Evolutionary conservation across 2,113 vertebrate genomes (phyloP), one percentile per base, ranked within the genome.

Genomic region (Poecile atricapillus): DNA sequence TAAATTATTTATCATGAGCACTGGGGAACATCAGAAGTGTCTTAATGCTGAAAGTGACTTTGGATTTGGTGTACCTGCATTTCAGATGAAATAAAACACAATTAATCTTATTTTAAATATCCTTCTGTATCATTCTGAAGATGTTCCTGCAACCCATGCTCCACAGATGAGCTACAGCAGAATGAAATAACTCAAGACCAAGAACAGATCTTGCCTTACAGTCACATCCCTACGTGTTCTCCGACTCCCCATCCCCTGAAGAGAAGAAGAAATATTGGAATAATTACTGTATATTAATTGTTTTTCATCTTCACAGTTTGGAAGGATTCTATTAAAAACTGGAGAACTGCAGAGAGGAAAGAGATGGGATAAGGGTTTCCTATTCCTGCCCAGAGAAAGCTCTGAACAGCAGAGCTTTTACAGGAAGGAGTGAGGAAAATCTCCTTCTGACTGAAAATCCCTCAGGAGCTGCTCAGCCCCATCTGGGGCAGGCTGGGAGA

Each of bases 1-100:
- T 22, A 62, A 87, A 67, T 69, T 80, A 89, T 84, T 93, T 85
- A 91, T 90, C 82, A 27, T 2, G 14, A 87, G 50, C 91, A 44
- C 59, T 9, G 44, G 58, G 43, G 60, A 87, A 69, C 58, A 65
- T 62, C 78, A 86, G 33, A 69, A 78, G 67, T 11, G 39, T 80
- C 91, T 83, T 94, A 80, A 87, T 88, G 82, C 59, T 55, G 67
- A 95, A 96, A 95, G 91, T 87, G 87, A 91, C 82, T 96, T 93
- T 89, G 82, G 39, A 21, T 87, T 39, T 43, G 33, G 39, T 58
- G 43, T 52, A 65, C 23, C 30, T 55, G 27, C 64, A 83, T 46
- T 85, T 62, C 78, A 73, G 62, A 77, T 9, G 55, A 85, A 56
- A 9, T 75, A 63, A 93, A 84, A 76, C 9, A 56, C 62, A 82